Percentiles rank a stretch among this genome's conserved stretches.
These are phyloP conservation scores for Drosophila cracens DNA, from an alignment of 2,888 invertebrate genomes.

Conservation along the genomic window DNA sequence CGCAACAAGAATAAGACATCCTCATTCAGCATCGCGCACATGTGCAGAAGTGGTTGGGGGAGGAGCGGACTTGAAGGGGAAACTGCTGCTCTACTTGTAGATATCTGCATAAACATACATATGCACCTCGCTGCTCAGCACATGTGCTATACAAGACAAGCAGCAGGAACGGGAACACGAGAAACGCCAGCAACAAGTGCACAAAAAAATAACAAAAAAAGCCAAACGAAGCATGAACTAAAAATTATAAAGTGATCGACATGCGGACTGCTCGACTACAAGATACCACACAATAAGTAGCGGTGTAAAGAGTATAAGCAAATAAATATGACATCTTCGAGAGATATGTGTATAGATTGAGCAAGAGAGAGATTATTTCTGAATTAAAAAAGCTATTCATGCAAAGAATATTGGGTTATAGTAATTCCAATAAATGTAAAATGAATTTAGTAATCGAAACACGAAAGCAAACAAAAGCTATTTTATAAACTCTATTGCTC, in stretches of 20 bases:
- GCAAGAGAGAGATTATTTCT: neutral
- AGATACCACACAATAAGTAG: constrained; percentile 23
- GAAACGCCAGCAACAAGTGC: constrained; percentile 31
- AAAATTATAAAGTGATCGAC: constrained; percentile 22
- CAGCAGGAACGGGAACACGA: constrained; percentile 19
- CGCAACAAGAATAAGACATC: constrained; percentile 16
- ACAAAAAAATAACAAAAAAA: constrained; percentile 19
- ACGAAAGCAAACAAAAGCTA: neutral
- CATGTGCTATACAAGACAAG: constrained; percentile 31
- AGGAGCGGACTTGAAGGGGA: neutral
- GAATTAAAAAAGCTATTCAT: constrained; percentile 13
- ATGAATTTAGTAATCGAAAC: neutral
- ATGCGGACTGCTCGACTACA: constrained; percentile 29
- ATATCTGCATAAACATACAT: constrained; percentile 13
- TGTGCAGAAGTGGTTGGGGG: constrained; percentile 17
- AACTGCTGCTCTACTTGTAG: constrained; percentile 46
- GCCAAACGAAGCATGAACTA: constrained; percentile 51
- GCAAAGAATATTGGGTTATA: constrained; percentile 3
- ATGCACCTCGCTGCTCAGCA: constrained; percentile 15
- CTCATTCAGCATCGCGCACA: constrained; percentile 31
- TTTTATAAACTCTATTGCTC: neutral
- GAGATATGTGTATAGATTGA: neutral
- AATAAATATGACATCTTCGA: neutral
- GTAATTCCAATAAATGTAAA: neutral
- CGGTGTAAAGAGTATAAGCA: neutral